Percentiles rank a stretch among this genome's conserved stretches.
phyloP scores from a whole-genome alignment of 2,888 invertebrate species.

The Branchellion lobata region DNA sequence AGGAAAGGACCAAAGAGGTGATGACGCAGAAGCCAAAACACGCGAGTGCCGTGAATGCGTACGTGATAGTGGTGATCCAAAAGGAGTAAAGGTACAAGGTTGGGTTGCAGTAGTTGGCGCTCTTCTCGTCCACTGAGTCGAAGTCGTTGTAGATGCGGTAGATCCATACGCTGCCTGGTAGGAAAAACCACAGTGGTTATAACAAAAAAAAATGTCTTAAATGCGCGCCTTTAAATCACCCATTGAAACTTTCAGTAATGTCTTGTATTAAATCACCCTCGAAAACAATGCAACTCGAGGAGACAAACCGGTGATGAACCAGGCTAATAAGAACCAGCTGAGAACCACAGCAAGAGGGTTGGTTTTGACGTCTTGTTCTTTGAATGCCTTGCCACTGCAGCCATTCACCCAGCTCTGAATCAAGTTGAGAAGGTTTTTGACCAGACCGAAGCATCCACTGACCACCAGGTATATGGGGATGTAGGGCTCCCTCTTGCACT shows the following conservation, averaged over 20 bases:
- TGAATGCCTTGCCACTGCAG: slow-evolving; percentile 54
- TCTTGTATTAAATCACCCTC: background rate
- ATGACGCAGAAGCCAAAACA: slow-evolving; percentile 44
- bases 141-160: slow-evolving; percentile 69
- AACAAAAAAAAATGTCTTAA: background rate
- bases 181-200: too few relatives aligned
- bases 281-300: background rate
- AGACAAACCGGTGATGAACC: slow-evolving; percentile 71
- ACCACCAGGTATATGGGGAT: slow-evolving; percentile 73
- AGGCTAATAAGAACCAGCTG: slow-evolving; percentile 68
- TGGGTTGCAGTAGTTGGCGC: slow-evolving; percentile 68
- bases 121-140: slow-evolving; percentile 64
- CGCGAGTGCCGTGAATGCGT: slow-evolving; percentile 62
- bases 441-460: slow-evolving; percentile 70
- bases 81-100: slow-evolving; percentile 73
- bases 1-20: slow-evolving; percentile 23
- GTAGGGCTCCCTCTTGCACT: slow-evolving; percentile 71
- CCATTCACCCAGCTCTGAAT: slow-evolving; percentile 61
- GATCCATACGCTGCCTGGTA: slow-evolving; percentile 71
- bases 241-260: background rate
- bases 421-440: slow-evolving; percentile 69
- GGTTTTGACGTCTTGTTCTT: slow-evolving; percentile 55
- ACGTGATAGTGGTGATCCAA: slow-evolving; percentile 71
- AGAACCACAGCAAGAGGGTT: slow-evolving; percentile 56
- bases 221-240: background rate